These are phyloP conservation scores for Tetrax tetrax DNA, from an alignment of 2,113 vertebrate genomes.

Conservation along the genomic window DNA sequence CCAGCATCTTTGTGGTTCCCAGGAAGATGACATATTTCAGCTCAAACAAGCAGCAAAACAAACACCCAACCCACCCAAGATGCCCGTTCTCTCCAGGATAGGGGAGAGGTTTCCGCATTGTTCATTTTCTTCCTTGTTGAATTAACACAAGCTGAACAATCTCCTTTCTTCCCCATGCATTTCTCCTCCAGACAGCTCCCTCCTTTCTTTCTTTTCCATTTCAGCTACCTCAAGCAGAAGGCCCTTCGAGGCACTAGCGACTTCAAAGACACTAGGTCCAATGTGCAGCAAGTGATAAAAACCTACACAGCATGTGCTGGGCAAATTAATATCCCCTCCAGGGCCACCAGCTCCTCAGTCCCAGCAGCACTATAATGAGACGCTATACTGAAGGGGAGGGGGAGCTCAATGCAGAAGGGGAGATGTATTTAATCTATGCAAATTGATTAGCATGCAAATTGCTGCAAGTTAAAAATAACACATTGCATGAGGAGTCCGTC, in stretches of 20 bases:
- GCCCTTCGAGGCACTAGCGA: conserved; percentile 64
- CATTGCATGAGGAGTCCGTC: conserved; percentile 56
- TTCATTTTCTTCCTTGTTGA: conserved; percentile 30
- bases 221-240: conserved; percentile 68
- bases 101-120: background rate
- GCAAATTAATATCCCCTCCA: conserved; percentile 80
- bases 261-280: conserved; percentile 78
- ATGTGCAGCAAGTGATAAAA: conserved; percentile 76
- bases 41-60: background rate
- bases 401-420: conserved; percentile 47
- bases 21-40: background rate
- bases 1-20: background rate
- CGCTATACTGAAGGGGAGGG: conserved; percentile 66
- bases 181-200: background rate
- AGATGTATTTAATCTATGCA: conserved; percentile 81
- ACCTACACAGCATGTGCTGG: conserved; percentile 73
- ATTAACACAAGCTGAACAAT: conserved; percentile 35
- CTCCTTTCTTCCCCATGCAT: background rate
- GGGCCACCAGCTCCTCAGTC: conserved; percentile 64
- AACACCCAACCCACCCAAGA: background rate
- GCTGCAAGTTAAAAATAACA: conserved; percentile 76
- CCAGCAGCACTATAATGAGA: conserved; percentile 76
- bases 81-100: background rate
- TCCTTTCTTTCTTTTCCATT: conserved; percentile 38
- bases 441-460: conserved; percentile 81